Evolutionary conservation across 2,797 vertebrate genomes (phyloP).

Genomic region (Arnoldichthys spilopterus): DNA sequence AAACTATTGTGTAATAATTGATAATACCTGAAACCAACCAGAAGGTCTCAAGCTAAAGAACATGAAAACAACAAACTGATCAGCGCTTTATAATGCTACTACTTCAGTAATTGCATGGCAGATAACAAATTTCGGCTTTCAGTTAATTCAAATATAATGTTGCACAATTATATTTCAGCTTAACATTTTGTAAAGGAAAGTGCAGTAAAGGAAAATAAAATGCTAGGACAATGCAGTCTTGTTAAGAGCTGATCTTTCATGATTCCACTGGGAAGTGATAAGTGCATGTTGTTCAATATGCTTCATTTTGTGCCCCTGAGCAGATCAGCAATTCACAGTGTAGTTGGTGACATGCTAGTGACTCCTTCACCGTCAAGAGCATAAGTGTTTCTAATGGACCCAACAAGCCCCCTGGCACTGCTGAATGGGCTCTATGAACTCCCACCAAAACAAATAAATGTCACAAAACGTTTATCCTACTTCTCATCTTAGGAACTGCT

Average conservation of each 20-base stretch:
- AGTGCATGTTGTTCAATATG: slow-evolving; percentile 30
- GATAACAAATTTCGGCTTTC: neutral
- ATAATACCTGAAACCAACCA: too few species aligned
- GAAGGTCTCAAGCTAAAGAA: neutral
- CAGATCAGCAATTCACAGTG: slow-evolving; percentile 68
- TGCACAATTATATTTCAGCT: neutral
- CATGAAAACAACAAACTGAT: neutral
- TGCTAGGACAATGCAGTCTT: neutral
- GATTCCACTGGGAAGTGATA: slow-evolving; percentile 9
- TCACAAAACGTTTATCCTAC: slow-evolving; percentile 74
- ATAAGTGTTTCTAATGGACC: slow-evolving; percentile 76
- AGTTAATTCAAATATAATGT: neutral
- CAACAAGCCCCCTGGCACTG: slow-evolving; percentile 72
- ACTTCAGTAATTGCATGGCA: neutral
- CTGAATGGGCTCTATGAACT: slow-evolving; percentile 67
- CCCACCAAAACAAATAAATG: slow-evolving; percentile 74
- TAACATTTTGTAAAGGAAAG: too few species aligned
- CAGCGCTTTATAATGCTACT: neutral
- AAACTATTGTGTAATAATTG: too few species aligned
- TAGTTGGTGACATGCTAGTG: slow-evolving; percentile 64
- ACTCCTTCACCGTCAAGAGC: slow-evolving; percentile 66
- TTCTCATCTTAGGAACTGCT: slow-evolving; percentile 66
- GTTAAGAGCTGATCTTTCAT: slow-evolving; percentile 3
- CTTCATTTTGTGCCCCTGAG: slow-evolving; percentile 61
- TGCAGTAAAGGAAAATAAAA: neutral